Conservation (phyloP, 2,888 invertebrate genomes). For the Epinotia brunnichana region DNA sequence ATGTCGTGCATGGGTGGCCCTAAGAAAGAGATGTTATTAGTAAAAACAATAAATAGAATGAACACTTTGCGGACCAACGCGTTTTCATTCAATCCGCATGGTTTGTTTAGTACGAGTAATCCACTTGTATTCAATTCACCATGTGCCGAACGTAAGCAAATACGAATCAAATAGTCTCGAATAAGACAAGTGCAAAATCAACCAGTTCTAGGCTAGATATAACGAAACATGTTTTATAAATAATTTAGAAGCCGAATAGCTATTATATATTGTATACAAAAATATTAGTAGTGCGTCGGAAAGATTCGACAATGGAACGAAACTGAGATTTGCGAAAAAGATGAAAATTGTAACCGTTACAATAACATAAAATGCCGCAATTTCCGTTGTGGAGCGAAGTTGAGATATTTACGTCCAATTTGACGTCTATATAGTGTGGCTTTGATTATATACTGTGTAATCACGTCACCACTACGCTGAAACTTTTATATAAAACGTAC, state of each 20-base stretch:
- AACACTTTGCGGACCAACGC: neutral
- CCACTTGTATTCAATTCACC: neutral
- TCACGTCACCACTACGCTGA: neutral
- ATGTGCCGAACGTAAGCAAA: neutral
- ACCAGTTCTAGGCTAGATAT: constrained; percentile 12
- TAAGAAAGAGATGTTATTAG: neutral
- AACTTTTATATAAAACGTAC: constrained; percentile 13
- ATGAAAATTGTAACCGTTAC: neutral
- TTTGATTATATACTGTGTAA: constrained; percentile 7
- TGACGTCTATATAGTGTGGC: constrained; percentile 4
- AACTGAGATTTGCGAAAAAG: neutral
- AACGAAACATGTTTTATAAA: constrained; percentile 16
- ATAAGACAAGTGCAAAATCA: neutral
- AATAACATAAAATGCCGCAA: neutral
- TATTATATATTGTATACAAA: neutral
- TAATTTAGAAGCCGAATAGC: neutral
- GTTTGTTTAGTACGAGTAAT: neutral
- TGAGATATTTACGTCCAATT: neutral
- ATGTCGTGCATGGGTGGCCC: neutral
- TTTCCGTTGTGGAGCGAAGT: neutral
- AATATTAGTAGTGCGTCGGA: neutral
- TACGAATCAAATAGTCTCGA: neutral
- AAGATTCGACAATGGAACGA: neutral
- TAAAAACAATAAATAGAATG: neutral
- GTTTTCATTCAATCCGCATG: neutral